Conservation (phyloP, 2,113 vertebrate genomes). For the Ammospiza caudacuta region DNA sequence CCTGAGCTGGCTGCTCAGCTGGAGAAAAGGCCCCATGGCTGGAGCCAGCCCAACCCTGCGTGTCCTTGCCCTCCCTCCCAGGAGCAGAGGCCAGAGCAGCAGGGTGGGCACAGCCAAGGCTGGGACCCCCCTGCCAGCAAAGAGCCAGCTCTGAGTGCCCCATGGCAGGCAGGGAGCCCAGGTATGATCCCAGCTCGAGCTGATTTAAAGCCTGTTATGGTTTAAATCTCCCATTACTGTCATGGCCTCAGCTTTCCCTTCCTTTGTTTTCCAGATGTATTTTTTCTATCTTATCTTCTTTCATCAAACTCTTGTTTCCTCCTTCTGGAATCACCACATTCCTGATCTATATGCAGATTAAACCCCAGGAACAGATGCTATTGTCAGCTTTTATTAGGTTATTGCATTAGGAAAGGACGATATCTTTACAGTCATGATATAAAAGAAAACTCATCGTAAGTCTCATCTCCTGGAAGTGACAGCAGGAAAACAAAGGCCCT, state of each 20-base stretch:
- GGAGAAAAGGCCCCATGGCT: not conserved
- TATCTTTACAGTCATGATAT: not conserved
- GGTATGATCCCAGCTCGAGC: not conserved
- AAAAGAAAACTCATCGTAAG: not conserved
- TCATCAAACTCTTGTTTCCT: conserved; percentile 55
- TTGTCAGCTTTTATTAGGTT: conserved; percentile 53
- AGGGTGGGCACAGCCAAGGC: rapidly evolving
- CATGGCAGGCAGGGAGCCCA: not conserved
- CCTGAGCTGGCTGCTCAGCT: not conserved
- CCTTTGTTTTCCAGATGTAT: not conserved
- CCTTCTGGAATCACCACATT: conserved; percentile 51
- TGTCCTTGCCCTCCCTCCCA: no score
- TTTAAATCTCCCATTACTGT: conserved; percentile 5
- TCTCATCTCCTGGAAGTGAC: not conserved
- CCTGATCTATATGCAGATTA: conserved; percentile 54
- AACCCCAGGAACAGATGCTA: conserved; percentile 53
- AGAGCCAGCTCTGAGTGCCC: not conserved
- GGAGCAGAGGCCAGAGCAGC: not conserved
- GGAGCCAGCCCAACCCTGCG: not conserved
- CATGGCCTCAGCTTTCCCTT: conserved; percentile 12
- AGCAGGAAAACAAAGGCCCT: not conserved
- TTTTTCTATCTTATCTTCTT: conserved; percentile 48
- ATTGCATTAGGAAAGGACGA: conserved; percentile 10
- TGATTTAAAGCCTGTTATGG: not conserved
- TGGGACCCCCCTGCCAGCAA: not conserved